Conservation (phyloP, 2,888 invertebrate genomes). For the Stenolophus ochropezus region DNA sequence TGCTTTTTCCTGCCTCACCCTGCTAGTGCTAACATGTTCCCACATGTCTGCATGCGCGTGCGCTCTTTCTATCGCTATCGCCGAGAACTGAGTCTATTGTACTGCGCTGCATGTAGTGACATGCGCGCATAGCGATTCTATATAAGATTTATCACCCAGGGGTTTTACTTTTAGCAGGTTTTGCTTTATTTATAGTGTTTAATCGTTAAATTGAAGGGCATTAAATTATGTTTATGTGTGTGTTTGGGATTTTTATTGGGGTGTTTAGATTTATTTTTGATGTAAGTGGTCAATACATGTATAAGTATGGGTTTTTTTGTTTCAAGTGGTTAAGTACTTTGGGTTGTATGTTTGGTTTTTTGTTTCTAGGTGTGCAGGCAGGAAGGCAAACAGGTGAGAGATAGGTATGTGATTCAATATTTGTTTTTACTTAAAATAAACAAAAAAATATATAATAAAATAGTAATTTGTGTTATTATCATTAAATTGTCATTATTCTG, state of each 20-base stretch:
- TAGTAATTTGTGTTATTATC: no score
- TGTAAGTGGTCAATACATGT: neutral
- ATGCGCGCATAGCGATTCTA: constrained; percentile 11
- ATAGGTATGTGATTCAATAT: no score
- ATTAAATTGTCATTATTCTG: no score
- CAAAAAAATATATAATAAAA: no score
- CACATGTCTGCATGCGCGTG: neutral
- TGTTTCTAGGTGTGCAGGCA: no score
- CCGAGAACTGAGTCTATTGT: no score
- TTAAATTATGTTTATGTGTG: constrained; percentile 20
- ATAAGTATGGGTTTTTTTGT: no score
- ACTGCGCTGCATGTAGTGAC: neutral
- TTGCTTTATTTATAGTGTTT: constrained; percentile 15
- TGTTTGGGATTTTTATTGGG: constrained; percentile 8
- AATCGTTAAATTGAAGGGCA: constrained; percentile 33
- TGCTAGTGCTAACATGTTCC: neutral
- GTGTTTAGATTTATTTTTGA: constrained; percentile 22
- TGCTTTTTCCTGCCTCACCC: neutral
- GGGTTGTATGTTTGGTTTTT: no score
- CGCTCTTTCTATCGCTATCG: no score
- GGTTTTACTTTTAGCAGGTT: neutral
- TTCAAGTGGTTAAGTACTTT: no score
- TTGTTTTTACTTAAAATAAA: no score
- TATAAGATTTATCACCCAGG: constrained; percentile 16
- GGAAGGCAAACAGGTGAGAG: no score